Conservation (phyloP, 2,888 invertebrate species). For the Microctonus brassicae region DNA sequence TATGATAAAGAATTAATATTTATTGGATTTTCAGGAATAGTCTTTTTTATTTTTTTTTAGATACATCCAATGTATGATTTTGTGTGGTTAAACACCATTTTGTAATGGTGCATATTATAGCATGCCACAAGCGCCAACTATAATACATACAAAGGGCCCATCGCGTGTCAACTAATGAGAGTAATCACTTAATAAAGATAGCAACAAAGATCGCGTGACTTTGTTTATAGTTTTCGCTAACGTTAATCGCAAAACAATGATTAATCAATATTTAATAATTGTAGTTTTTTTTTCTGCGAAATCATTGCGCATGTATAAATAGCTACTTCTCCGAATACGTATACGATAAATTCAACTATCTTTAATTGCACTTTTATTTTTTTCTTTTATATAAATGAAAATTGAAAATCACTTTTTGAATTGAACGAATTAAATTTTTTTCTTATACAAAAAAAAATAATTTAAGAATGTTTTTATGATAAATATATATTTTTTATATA, state of each 20-base stretch:
- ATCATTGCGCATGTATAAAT: no score
- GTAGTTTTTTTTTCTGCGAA: constrained; percentile 15
- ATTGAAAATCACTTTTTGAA: no score
- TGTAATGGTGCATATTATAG: constrained; percentile 1
- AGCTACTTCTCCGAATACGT: no score
- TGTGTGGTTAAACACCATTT: constrained; percentile 14
- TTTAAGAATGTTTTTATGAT: no score
- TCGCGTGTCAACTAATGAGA: constrained; percentile 69
- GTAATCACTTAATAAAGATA: constrained; percentile 69
- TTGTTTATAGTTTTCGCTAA: constrained; percentile 7
- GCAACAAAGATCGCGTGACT: constrained; percentile 50
- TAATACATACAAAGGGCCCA: constrained; percentile 58
- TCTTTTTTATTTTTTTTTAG: no score
- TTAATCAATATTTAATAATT: constrained; percentile 35
- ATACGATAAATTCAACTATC: not conserved
- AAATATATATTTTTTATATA: no score
- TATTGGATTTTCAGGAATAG: not conserved
- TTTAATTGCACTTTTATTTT: no score
- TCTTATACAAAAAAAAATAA: no score
- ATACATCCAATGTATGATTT: not conserved
- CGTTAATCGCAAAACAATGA: constrained; percentile 34
- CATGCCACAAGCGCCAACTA: constrained; percentile 38
- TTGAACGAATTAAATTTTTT: no score
- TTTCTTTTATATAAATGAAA: no score
- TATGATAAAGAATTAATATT: not conserved